Percentiles rank a stretch among this genome's conserved stretches.
phyloP scores from a whole-genome alignment of 2,888 invertebrate species.

The Eupithecia exiguata region DNA sequence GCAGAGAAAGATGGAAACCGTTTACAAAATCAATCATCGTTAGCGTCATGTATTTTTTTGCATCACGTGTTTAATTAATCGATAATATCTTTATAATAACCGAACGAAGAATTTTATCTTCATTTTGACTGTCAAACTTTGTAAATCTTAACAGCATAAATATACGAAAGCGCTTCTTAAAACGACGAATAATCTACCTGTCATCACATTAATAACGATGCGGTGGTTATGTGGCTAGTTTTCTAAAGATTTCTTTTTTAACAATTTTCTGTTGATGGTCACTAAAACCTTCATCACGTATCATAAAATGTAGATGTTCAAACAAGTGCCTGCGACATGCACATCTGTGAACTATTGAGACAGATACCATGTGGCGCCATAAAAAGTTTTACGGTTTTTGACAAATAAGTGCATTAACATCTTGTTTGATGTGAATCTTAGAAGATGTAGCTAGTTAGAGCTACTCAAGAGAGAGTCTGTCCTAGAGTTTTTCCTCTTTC shows the following conservation, averaged over 20 bases:
- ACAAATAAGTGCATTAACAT: conserved; percentile 17
- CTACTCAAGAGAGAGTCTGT: neutral
- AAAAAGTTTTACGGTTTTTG: conserved; percentile 33
- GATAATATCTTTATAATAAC: no score
- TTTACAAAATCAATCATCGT: no score
- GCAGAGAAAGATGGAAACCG: no score
- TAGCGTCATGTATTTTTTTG: no score
- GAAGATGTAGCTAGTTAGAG: neutral
- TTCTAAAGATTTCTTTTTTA: neutral
- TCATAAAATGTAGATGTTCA: conserved; percentile 21
- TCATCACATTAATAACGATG: neutral
- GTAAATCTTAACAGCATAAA: neutral
- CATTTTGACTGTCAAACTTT: neutral
- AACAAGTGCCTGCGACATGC: conserved; percentile 29
- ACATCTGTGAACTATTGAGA: conserved; percentile 36
- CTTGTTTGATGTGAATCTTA: conserved; percentile 1
- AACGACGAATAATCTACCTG: neutral
- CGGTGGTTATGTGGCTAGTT: neutral
- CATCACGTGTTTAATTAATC: no score
- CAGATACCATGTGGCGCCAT: conserved; percentile 35
- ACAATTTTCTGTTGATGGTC: conserved; percentile 5
- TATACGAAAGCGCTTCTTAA: neutral
- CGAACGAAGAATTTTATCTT: neutral
- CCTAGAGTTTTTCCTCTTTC: no score
- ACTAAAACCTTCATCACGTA: conserved; percentile 26